These are phyloP conservation scores for Omphaloscelis lunosa DNA, from an alignment of 2,888 invertebrate species.

Conservation along the genomic window DNA sequence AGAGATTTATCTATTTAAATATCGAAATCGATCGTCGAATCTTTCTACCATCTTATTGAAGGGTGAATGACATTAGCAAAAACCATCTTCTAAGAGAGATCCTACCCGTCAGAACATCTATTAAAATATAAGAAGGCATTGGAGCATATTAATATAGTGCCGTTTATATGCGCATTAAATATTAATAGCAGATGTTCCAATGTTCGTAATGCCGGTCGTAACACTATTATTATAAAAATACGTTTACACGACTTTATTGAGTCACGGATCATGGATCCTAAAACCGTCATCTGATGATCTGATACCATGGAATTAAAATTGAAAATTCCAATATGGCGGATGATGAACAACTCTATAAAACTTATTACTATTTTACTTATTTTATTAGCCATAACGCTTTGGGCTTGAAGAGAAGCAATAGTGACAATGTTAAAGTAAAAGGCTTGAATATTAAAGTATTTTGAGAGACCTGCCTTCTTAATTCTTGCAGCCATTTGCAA, in stretches of 20 bases:
- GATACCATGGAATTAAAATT: slow-evolving; percentile 12
- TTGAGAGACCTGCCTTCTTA: not conserved
- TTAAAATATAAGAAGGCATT: slow-evolving; percentile 47
- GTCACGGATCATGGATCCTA: slow-evolving; percentile 13
- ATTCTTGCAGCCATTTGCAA: not conserved
- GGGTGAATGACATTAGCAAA: slow-evolving; percentile 51
- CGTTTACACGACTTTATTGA: slow-evolving; percentile 26
- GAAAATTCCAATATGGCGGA: slow-evolving; percentile 1
- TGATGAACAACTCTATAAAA: not conserved
- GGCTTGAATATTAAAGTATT: not conserved
- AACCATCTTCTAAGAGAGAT: slow-evolving; percentile 28
- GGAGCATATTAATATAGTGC: slow-evolving; percentile 34
- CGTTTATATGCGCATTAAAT: slow-evolving; percentile 54
- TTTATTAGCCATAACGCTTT: not conserved
- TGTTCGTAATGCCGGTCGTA: slow-evolving; percentile 40
- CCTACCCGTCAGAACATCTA: slow-evolving; percentile 26
- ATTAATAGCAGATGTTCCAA: slow-evolving; percentile 61
- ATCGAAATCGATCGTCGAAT: not conserved
- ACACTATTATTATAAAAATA: slow-evolving; percentile 49
- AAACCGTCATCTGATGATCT: slow-evolving; percentile 5
- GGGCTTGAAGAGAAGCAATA: not conserved
- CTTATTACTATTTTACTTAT: too few relatives aligned
- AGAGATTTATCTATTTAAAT: not conserved
- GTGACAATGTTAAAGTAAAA: not conserved
- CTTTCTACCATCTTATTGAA: slow-evolving; percentile 9